These are phyloP conservation scores for Vespertilio murinus DNA, from an alignment of 2,797 vertebrate genomes.

Conservation along the genomic window DNA sequence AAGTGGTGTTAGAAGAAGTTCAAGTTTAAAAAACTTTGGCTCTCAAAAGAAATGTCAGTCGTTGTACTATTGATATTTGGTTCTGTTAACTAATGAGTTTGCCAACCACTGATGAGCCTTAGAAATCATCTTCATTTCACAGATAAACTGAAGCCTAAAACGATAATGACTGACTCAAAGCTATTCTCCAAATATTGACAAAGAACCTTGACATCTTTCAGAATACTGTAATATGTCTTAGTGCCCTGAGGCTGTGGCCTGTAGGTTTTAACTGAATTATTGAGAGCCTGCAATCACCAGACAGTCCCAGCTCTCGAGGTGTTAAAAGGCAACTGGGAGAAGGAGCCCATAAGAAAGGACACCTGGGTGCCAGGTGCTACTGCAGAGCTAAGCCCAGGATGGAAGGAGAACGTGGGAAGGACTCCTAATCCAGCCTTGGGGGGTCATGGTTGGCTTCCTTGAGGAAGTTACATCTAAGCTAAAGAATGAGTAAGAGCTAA, in stretches of 20 bases:
- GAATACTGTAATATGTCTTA: background rate
- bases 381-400: background rate
- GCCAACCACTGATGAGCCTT: background rate
- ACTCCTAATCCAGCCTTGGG: background rate
- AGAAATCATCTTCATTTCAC: conserved; percentile 15
- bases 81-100: too few species aligned
- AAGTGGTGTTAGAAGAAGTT: too few species aligned
- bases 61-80: too few species aligned
- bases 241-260: background rate
- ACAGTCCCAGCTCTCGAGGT: background rate
- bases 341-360: background rate
- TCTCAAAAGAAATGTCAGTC: too few species aligned
- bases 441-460: background rate
- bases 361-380: background rate
- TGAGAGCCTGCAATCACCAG: background rate
- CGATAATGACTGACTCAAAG: background rate
- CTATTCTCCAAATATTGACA: background rate
- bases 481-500: background rate
- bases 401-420: background rate
- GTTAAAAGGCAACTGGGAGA: background rate
- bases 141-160: background rate
- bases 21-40: too few species aligned
- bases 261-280: background rate
- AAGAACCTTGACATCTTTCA: conserved; percentile 19
- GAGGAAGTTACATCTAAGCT: background rate